Evolutionary conservation across 1,140 invertebrate species (phyloP), one percentile per base, ranked within the genome.

Genomic region (Anoplolepis gracilipes): DNA sequence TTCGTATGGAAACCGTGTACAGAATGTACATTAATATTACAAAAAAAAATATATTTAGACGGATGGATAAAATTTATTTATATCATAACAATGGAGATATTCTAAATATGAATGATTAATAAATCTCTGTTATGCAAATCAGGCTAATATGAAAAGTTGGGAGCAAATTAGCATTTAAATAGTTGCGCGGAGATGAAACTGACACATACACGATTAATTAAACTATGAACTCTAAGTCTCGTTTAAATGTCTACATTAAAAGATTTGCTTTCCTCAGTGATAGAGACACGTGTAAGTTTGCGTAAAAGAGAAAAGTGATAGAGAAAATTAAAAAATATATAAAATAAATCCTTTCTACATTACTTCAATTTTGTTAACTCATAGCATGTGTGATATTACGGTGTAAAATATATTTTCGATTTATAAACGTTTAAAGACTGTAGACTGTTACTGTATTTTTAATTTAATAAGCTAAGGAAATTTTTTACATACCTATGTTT

Each of bases 111-210:
- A 19, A 64, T 42, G 25, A 62, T 64, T 77, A 64, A 77, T 46
- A 77, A 77, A 46, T 42, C 4, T 49, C 25, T 25, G 16, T 19
- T 39, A 30, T 77, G 36, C 11, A 77, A 77, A 77, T 64, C 42
- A 36, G 19, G 19, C 22, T 77, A 64, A 64, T 25, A 7, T 64
- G 33, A 64, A 64, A 42, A 77, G 19, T 62, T 64, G 36, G 25
- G 25, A 46, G 59, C 25, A 64, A 77, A 77, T 77, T 77, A 75
- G 64, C 39, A 77, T 77, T 64, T 77, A 77, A 64, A 64, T 75
- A 22, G 53, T 39, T 53, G 6, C 19, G 25, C 75, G 39, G 19
- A 64, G 25, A 64, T 64, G 36, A 77, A 62, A 13, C 64, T 64
- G 59, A 77, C 39, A 77, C 36, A 64, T n/a, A 64, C 19, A 25